Conservation (phyloP, 2,888 invertebrate species). For the Hoplodrina ambigua region DNA sequence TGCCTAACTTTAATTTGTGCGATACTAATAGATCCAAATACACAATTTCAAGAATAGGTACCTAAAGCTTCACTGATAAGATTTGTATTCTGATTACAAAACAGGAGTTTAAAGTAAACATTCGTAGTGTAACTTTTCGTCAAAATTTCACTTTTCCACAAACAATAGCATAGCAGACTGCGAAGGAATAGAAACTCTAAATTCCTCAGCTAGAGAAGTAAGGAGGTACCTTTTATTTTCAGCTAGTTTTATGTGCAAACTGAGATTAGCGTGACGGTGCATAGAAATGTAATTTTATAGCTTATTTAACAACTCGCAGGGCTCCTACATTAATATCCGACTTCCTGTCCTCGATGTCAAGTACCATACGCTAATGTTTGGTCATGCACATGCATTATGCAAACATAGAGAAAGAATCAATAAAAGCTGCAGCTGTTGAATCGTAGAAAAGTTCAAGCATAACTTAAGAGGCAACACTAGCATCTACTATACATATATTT, state of each 20-base stretch:
- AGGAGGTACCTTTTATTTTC: not conserved
- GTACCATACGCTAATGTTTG: conserved; percentile 68
- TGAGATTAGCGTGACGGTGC: conserved; percentile 37
- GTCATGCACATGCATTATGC: conserved; percentile 72
- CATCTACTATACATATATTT: not conserved
- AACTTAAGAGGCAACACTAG: conserved; percentile 19
- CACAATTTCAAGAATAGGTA: conserved; percentile 17
- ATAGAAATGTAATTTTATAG: conserved; percentile 37
- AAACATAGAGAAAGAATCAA: conserved; percentile 58
- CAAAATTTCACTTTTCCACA: conserved; percentile 13
- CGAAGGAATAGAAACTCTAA: conserved; percentile 5
- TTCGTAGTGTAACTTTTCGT: not conserved
- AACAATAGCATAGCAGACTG: not conserved
- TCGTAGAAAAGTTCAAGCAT: conserved; percentile 40
- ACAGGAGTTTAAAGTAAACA: not conserved
- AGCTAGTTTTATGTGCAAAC: not conserved
- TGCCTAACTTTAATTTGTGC: conserved; percentile 23
- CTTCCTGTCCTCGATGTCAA: conserved; percentile 79
- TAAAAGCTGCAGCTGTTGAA: conserved; percentile 64
- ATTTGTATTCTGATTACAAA: conserved; percentile 13
- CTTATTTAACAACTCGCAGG: conserved; percentile 33
- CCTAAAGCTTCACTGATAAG: conserved; percentile 3
- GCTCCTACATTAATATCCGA: conserved; percentile 61
- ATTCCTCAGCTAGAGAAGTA: not conserved
- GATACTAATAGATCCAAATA: conserved; percentile 33